A percentile compares a stretch with the other conserved stretches of the same genome.
phyloP scores from a whole-genome alignment of 1,140 invertebrate genomes.

The Nephila pilipes region DNA sequence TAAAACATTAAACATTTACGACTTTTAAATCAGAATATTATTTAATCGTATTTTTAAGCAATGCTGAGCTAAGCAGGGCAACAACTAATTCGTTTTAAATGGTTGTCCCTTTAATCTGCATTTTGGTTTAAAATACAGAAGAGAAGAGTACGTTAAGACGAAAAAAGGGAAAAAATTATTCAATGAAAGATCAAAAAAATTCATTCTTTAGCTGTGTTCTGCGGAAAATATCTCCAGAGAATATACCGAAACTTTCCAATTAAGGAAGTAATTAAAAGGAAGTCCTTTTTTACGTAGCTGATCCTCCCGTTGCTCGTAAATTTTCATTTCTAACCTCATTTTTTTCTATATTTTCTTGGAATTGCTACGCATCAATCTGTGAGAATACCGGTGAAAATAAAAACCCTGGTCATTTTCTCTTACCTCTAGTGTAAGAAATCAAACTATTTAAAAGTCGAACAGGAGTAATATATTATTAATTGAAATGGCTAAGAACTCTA shows the following conservation, averaged over 20 bases:
- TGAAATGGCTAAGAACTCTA: not conserved
- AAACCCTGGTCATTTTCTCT: not conserved
- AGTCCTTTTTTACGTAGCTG: not conserved
- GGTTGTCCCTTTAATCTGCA: not conserved
- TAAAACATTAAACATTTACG: too few species aligned
- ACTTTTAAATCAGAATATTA: too few species aligned
- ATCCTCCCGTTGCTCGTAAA: not conserved
- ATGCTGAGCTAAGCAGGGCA: not conserved
- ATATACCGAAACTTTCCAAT: not conserved
- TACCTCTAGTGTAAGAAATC: not conserved
- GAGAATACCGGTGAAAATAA: not conserved
- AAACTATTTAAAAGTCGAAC: not conserved
- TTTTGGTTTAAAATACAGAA: not conserved
- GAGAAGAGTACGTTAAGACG: not conserved
- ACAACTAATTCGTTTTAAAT: not conserved
- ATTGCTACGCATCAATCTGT: not conserved
- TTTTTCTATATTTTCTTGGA: not conserved
- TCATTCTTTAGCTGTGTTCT: not conserved
- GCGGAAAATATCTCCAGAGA: not conserved
- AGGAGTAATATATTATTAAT: not conserved
- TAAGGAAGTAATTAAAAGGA: conserved; percentile 7
- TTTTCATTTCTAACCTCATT: not conserved
- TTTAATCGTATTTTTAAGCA: not conserved
- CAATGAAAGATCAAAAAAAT: not conserved
- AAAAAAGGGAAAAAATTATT: not conserved